A percentile compares a stretch with the other conserved stretches of the same genome.
These are phyloP conservation scores for Poeciliopsis presidionis DNA, from an alignment of 2,797 vertebrate genomes.

Conservation along the genomic window DNA sequence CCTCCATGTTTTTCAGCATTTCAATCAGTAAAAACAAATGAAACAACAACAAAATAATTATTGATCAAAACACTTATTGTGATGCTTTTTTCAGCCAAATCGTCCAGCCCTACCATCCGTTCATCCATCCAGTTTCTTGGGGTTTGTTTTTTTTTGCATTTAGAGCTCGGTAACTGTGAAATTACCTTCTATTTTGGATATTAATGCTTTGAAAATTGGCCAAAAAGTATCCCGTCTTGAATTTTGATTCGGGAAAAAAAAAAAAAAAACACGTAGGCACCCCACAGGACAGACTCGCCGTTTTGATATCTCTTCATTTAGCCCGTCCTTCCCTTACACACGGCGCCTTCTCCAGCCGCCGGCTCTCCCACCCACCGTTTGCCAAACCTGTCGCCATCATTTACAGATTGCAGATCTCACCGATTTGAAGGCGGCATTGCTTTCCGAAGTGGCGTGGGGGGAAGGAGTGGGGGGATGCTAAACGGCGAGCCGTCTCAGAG, in stretches of 20 bases:
- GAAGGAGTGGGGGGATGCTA: not conserved
- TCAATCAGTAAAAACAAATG: no score
- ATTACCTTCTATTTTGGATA: not conserved
- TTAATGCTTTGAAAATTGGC: not conserved
- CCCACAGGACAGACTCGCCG: slow-evolving; percentile 18
- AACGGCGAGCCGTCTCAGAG: slow-evolving; percentile 50
- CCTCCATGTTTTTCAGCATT: no score
- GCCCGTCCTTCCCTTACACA: slow-evolving; percentile 29
- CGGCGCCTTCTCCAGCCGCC: slow-evolving; percentile 52
- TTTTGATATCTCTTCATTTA: slow-evolving; percentile 48
- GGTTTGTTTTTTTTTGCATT: not conserved
- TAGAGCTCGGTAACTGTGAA: not conserved
- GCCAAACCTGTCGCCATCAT: slow-evolving; percentile 66
- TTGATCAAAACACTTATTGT: no score
- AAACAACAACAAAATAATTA: no score
- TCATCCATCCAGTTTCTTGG: not conserved
- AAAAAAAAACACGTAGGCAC: not conserved
- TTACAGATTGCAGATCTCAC: slow-evolving; percentile 68
- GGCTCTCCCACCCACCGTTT: slow-evolving; percentile 46
- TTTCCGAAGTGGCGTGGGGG: slow-evolving; percentile 44
- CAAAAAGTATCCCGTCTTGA: not conserved
- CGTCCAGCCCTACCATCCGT: not conserved
- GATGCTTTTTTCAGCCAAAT: no score
- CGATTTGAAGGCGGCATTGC: slow-evolving; percentile 55
- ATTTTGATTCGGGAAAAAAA: not conserved